Conservation (phyloP, 2,113 vertebrate genomes). For the Balaenoptera acutorostrata region DNA sequence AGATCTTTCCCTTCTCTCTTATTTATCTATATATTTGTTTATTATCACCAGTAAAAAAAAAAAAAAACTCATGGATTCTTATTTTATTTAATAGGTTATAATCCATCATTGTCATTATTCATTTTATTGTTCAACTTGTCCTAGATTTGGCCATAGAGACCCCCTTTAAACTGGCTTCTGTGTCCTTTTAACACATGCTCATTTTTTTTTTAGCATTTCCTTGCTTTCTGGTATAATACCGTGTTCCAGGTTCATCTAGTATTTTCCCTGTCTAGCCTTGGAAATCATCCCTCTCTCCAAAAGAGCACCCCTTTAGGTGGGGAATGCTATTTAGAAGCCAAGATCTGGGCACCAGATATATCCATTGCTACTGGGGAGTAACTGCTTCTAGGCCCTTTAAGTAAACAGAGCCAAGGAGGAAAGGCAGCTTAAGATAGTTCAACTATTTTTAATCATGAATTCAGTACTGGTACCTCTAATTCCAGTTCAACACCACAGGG, state of each 20-base stretch:
- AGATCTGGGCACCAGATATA: neutral
- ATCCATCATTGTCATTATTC: neutral
- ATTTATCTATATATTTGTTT: neutral
- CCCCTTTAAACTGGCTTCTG: neutral
- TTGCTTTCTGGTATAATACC: neutral
- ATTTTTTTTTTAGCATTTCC: neutral
- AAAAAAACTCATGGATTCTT: neutral
- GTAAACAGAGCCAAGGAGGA: neutral
- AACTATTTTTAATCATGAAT: slow-evolving; percentile 29
- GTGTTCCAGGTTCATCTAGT: neutral
- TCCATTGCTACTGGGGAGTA: neutral
- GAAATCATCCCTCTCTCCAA: neutral
- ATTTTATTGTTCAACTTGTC: slow-evolving; percentile 5
- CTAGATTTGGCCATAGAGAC: neutral
- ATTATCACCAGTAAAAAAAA: neutral
- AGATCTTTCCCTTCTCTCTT: neutral
- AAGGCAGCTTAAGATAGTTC: slow-evolving; percentile 1
- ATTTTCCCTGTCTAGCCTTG: neutral
- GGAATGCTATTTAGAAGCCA: slow-evolving; percentile 19
- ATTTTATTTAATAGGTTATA: slow-evolving; percentile 29
- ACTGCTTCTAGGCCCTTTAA: neutral
- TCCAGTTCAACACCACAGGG: neutral
- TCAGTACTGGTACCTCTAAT: neutral
- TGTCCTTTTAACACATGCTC: neutral
- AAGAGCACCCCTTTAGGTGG: neutral